These are phyloP conservation scores for Erebia palarica DNA, from an alignment of 2,888 invertebrate genomes.

Conservation along the genomic window DNA sequence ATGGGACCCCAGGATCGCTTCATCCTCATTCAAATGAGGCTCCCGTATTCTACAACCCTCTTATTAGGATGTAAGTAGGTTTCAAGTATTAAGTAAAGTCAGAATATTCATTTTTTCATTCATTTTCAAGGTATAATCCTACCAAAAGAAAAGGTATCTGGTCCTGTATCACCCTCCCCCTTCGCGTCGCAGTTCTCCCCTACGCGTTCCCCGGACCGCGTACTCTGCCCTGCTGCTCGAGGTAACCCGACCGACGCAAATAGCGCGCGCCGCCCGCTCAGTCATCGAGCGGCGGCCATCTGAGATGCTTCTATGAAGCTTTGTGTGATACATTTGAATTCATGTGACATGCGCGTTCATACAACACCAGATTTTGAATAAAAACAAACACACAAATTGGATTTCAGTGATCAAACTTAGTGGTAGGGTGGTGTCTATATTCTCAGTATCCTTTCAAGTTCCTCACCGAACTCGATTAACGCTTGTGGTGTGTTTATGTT, in stretches of 20 bases:
- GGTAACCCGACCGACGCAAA: slow-evolving; percentile 45
- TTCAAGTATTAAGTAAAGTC: too few species aligned
- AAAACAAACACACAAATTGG: slow-evolving; percentile 70
- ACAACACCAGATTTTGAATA: slow-evolving; percentile 68
- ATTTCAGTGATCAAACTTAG: slow-evolving; percentile 72
- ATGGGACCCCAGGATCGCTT: too few species aligned
- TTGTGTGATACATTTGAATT: slow-evolving; percentile 48
- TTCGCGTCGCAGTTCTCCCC: slow-evolving; percentile 50
- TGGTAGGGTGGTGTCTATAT: slow-evolving; percentile 65
- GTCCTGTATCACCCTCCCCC: slow-evolving; percentile 52
- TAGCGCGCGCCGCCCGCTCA: slow-evolving; percentile 53
- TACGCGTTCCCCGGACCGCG: slow-evolving; percentile 27
- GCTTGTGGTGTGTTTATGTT: slow-evolving; percentile 81
- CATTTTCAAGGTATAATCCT: slow-evolving; percentile 43
- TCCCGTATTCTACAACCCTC: too few species aligned
- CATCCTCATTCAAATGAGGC: too few species aligned
- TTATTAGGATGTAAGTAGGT: too few species aligned
- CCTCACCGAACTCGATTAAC: slow-evolving; percentile 59
- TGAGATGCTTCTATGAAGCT: slow-evolving; percentile 38
- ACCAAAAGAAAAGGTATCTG: slow-evolving; percentile 43
- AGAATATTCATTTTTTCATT: too few species aligned
- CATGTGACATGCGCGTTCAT: slow-evolving; percentile 70
- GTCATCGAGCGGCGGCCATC: slow-evolving; percentile 74
- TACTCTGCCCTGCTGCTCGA: slow-evolving; percentile 32
- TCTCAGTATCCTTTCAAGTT: slow-evolving; percentile 43